A percentile compares a stretch with the other conserved stretches of the same genome.
These are phyloP conservation scores for Sandelia bainsii DNA, from an alignment of 2,797 vertebrate genomes.

Conservation along the genomic window DNA sequence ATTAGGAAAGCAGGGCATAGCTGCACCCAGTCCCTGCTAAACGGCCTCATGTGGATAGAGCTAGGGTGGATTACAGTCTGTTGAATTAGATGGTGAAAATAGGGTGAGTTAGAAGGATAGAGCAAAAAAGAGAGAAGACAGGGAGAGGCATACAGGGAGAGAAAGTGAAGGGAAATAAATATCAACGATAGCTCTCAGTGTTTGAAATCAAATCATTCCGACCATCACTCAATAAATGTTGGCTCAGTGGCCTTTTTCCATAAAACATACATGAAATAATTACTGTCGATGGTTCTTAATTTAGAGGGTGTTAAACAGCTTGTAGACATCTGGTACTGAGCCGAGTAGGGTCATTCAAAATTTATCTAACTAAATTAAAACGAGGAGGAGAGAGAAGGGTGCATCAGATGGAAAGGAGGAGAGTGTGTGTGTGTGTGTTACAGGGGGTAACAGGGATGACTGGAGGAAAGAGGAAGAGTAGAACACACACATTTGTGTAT, in stretches of 20 bases:
- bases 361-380: conserved; percentile 97
- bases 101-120: conserved; percentile 55
- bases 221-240: conserved; percentile 91
- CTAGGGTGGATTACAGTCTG: conserved; percentile 77
- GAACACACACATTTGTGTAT: conserved; percentile 87
- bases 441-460: conserved; percentile 38
- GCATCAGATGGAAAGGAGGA: conserved; percentile 44
- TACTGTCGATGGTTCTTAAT: conserved; percentile 97
- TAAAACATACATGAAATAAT: conserved; percentile 99
- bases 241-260: conserved; percentile 91
- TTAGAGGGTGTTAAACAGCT: conserved; percentile 98
- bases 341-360: conserved; percentile 98
- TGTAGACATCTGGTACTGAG: conserved; percentile 99
- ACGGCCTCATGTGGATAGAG: conserved; percentile 75
- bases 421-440: conserved; percentile 23
- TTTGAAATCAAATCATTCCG: conserved; percentile 85
- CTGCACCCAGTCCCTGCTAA: conserved; percentile 78
- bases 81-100: conserved; percentile 78
- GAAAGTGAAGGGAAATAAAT: conserved; percentile 67
- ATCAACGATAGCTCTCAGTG: conserved; percentile 63
- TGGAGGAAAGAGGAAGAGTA: conserved; percentile 75
- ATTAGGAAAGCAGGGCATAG: conserved; percentile 77
- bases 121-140: conserved; percentile 34
- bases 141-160: conserved; percentile 40
- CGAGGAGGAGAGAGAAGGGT: conserved; percentile 56